Evolutionary conservation across 2,888 invertebrate species (phyloP).

Genomic region (Smittia sp.): DNA sequence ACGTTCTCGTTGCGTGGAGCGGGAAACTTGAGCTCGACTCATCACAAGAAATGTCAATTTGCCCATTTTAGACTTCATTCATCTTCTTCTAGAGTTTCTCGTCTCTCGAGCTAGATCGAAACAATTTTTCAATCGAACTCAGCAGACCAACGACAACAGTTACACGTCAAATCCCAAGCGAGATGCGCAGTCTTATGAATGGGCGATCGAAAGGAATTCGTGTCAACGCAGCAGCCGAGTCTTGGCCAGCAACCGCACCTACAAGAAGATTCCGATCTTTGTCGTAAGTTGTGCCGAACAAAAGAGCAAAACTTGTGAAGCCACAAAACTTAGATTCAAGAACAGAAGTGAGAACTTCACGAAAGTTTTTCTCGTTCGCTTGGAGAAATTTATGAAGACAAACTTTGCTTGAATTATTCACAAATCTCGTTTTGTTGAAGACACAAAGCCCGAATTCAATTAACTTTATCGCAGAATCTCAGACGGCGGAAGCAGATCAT

Average conservation of each 20-base stretch:
- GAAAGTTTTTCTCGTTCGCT: not conserved
- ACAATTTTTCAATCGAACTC: too few relatives aligned
- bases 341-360: not conserved
- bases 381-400: not conserved
- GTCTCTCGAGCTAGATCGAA: too few relatives aligned
- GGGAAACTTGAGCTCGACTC: too few relatives aligned
- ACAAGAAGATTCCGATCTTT: not conserved
- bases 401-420: not conserved
- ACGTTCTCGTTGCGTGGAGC: too few relatives aligned
- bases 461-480: not conserved
- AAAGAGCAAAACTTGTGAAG: not conserved
- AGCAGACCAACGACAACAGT: too few relatives aligned
- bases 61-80: too few relatives aligned
- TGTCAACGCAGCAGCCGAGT: not conserved
- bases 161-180: too few relatives aligned
- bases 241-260: not conserved
- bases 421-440: not conserved
- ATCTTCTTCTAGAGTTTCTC: too few relatives aligned
- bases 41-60: too few relatives aligned
- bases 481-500: not conserved
- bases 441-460: not conserved
- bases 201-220: not conserved
- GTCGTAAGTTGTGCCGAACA: not conserved
- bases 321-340: not conserved
- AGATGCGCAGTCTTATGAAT: not conserved